Evolutionary conservation across 2,888 invertebrate species (phyloP), one percentile per base, ranked within the genome.

Genomic region (Eupithecia subfuscata): DNA sequence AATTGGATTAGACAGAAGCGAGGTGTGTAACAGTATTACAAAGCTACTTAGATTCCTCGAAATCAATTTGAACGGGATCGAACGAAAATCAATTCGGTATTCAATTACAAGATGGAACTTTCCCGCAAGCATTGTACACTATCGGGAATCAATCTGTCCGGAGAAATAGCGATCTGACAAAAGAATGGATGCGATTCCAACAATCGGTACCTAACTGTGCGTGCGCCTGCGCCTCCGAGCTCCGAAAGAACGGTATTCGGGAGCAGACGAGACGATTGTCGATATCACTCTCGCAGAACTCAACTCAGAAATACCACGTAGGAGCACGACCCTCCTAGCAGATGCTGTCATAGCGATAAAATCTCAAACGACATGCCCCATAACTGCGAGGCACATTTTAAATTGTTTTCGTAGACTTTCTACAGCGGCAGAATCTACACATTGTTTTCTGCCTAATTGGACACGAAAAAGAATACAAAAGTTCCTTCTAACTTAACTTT

Each of bases 61-160:
- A 90, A 90, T 89, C 89, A 86, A 88, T 90, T 89, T 87, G 83
- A 91, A 92, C 90, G 89, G 87, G 87, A 91, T 91, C 85, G 87
- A 89, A 88, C 84, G 85, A 90, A 91, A 91, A 92, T 91, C 88
- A 88, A 93, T 93, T 91, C 89, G 87, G 88, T 88, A 91, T 93
- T 93, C 91, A 92, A 94, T 94, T 91, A 90, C 84, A 87, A 90
- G 89, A 88, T 84, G 87, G 86, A 88, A 88, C 87, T 89, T 92
- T 92, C 90, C 90, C 89, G 90, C 86, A 89, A 85, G 87, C 87
- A 90, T 91, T 92, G 91, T 91, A 86, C 79, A 87, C 83, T 91
- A 93, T 92, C 93, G 89, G 85, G 84, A 88, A 91, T 91, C 92
- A 86, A 91, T 91, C 88, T 90, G 86, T 89, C 87, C 86, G 88